Percentiles rank a stretch among this genome's conserved stretches.
These are phyloP conservation scores for Zapus hudsonius DNA, from an alignment of 2,113 vertebrate species.

Conservation along the genomic window DNA sequence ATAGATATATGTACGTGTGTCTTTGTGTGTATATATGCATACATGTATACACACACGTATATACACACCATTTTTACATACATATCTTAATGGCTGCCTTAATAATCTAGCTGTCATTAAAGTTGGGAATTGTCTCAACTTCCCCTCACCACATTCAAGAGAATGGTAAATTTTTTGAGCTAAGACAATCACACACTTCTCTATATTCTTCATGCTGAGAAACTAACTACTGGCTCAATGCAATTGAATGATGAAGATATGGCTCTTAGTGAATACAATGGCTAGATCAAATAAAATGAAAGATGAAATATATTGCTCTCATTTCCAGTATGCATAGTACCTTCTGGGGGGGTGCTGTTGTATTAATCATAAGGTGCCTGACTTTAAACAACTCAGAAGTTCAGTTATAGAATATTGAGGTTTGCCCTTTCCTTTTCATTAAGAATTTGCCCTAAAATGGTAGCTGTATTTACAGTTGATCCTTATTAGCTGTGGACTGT, in stretches of 20 bases:
- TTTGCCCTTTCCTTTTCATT: slow-evolving; percentile 12
- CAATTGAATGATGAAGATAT: background rate
- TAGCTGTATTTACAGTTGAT: background rate
- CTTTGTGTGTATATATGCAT: too few relatives aligned
- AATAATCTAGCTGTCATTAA: background rate
- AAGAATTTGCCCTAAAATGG: slow-evolving; percentile 23
- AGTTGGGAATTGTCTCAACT: background rate
- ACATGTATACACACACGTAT: too few relatives aligned
- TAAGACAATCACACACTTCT: background rate
- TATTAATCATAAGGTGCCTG: background rate
- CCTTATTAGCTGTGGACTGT: background rate
- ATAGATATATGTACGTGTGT: too few relatives aligned
- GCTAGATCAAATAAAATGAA: slow-evolving; percentile 42
- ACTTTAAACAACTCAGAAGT: background rate
- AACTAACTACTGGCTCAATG: background rate
- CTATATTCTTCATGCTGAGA: background rate
- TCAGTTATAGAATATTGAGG: background rate
- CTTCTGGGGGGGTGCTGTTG: background rate
- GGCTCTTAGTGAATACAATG: background rate
- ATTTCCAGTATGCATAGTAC: background rate
- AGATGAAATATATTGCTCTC: background rate
- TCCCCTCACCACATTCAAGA: background rate
- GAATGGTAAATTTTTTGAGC: background rate
- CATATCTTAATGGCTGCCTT: background rate
- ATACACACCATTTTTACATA: background rate